Conservation (phyloP, 2,113 vertebrate genomes). For the Prochilodus magdalenae region DNA sequence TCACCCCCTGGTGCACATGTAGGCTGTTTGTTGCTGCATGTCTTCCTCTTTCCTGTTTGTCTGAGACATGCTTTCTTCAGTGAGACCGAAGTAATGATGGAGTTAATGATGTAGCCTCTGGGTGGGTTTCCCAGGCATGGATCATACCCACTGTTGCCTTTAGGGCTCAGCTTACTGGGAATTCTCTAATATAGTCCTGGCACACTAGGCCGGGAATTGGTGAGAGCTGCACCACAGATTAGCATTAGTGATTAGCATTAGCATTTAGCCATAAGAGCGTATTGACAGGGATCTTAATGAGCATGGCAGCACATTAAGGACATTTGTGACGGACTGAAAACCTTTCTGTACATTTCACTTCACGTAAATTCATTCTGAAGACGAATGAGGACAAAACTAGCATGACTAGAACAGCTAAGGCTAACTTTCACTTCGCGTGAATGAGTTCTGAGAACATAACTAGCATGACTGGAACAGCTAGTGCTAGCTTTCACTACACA, state of each 20-base stretch:
- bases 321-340: no score
- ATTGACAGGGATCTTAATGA: no score
- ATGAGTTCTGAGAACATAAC: no score
- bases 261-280: background rate
- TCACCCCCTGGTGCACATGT: background rate
- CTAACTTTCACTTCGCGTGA: no score
- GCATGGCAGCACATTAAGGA: no score
- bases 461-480: no score
- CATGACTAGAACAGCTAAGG: no score
- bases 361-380: no score
- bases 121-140: background rate
- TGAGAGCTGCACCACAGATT: background rate
- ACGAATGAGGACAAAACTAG: no score
- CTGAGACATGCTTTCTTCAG: background rate
- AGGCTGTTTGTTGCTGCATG: background rate
- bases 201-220: background rate
- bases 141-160: background rate
- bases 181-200: background rate
- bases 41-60: slow-evolving; percentile 36
- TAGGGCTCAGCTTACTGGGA: background rate
- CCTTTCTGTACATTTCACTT: no score
- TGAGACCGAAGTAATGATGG: background rate
- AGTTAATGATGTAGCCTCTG: slow-evolving; percentile 8
- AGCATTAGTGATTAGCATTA: background rate
- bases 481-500: no score